phyloP scores from a whole-genome alignment of 2,113 vertebrate genomes.

The Passer montanus region DNA sequence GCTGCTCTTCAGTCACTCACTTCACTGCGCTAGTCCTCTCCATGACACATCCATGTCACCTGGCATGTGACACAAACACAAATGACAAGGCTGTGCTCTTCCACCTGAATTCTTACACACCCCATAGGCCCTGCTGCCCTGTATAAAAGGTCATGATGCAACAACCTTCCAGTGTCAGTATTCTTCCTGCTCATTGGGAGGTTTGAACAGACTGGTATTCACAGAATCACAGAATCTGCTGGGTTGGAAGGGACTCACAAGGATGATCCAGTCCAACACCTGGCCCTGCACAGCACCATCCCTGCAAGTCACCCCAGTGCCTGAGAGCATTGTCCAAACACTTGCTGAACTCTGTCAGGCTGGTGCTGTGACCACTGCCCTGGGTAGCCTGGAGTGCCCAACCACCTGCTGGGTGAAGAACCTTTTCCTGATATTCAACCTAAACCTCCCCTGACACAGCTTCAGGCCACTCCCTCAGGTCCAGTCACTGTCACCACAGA shows the following conservation, averaged over 20 bases:
- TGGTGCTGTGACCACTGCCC: not conserved
- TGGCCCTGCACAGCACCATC: not conserved
- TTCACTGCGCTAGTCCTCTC: not conserved
- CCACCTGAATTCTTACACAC: not conserved
- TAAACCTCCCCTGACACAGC: not conserved
- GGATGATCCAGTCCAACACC: not conserved
- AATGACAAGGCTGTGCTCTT: not conserved
- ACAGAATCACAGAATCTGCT: not conserved
- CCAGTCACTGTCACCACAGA: not conserved
- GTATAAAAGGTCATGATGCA: not conserved
- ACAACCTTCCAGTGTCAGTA: not conserved
- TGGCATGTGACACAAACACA: not conserved
- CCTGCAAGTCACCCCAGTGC: not conserved
- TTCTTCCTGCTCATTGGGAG: not conserved
- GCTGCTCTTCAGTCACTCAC: not conserved
- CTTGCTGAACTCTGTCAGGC: not conserved
- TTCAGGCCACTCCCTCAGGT: not conserved
- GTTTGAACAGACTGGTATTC: not conserved
- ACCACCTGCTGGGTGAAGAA: not conserved
- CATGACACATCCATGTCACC: not conserved
- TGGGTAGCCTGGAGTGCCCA: not conserved
- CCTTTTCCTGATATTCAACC: fast-evolving
- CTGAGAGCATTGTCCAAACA: not conserved
- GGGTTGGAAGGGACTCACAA: not conserved
- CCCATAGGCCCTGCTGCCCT: not conserved